phyloP scores from a whole-genome alignment of 2,888 invertebrate species.

The Stenodema calcarata region DNA sequence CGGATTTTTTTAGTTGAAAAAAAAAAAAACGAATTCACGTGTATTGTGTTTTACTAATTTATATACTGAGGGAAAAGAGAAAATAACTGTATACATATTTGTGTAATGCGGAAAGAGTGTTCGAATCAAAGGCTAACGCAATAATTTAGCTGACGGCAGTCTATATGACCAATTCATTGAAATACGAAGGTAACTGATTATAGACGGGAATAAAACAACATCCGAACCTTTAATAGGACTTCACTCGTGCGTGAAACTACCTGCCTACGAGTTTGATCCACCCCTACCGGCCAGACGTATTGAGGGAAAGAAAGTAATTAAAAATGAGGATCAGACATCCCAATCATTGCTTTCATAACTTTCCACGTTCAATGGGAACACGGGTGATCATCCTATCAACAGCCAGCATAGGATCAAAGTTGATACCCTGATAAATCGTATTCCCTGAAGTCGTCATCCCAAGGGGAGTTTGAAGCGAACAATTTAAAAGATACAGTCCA shows the following conservation, averaged over 20 bases:
- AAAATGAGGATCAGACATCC: neutral
- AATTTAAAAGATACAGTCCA: too few relatives aligned
- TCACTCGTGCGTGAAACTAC: neutral
- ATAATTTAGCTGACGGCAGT: too few relatives aligned
- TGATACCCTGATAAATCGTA: neutral
- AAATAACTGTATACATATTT: too few relatives aligned
- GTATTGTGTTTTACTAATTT: too few relatives aligned
- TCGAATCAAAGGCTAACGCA: too few relatives aligned
- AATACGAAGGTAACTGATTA: neutral
- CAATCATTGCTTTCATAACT: neutral
- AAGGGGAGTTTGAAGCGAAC: too few relatives aligned
- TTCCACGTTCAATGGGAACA: neutral
- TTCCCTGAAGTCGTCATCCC: too few relatives aligned
- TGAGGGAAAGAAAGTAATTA: neutral
- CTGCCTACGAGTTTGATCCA: neutral
- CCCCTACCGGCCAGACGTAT: neutral
- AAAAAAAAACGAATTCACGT: too few relatives aligned
- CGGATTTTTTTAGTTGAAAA: too few relatives aligned
- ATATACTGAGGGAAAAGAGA: too few relatives aligned
- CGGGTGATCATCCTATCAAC: neutral
- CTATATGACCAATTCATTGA: too few relatives aligned
- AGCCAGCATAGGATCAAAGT: neutral
- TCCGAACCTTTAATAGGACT: neutral
- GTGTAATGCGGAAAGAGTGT: too few relatives aligned
- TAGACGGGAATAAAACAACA: neutral